phyloP scores from a whole-genome alignment of 2,888 invertebrate species.

The Coelopa pilipes region DNA sequence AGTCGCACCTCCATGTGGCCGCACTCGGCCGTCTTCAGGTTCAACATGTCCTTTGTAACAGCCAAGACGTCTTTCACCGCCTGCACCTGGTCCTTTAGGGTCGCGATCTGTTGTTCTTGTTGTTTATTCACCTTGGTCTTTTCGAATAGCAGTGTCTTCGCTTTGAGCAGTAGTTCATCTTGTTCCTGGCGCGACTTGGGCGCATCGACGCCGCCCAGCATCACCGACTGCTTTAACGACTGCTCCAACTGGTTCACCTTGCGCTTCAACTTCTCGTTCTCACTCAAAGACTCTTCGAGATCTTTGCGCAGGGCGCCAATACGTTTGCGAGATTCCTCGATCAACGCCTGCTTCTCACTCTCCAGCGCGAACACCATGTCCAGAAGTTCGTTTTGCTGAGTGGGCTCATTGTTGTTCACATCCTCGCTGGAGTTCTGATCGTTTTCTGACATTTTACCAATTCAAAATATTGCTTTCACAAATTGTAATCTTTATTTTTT shows the following conservation, averaged over 20 bases:
- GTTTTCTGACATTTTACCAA: conserved; percentile 54
- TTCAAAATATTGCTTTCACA: too few relatives aligned
- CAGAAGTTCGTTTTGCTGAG: conserved; percentile 56
- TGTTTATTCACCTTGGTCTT: conserved; percentile 81
- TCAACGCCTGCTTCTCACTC: conserved; percentile 64
- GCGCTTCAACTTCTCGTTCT: conserved; percentile 63
- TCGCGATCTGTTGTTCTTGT: conserved; percentile 82
- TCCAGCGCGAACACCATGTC: conserved; percentile 65
- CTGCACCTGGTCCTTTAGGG: conserved; percentile 73
- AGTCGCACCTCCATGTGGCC: conserved; percentile 75
- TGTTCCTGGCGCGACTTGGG: conserved; percentile 64
- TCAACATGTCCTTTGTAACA: conserved; percentile 83
- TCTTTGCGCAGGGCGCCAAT: conserved; percentile 62
- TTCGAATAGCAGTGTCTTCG: conserved; percentile 78
- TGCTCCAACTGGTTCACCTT: conserved; percentile 61
- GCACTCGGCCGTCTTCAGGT: conserved; percentile 82
- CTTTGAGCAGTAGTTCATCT: conserved; percentile 71
- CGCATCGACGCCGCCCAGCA: conserved; percentile 60
- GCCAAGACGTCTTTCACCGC: conserved; percentile 84
- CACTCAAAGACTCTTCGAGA: conserved; percentile 60
- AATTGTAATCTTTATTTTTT: conserved; percentile 2
- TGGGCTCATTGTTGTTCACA: conserved; percentile 53
- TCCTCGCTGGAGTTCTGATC: conserved; percentile 48
- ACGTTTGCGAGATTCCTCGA: conserved; percentile 63
- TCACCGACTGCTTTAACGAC: conserved; percentile 62